Conservation (phyloP, 2,797 vertebrate genomes). For the Glossophaga mutica region DNA sequence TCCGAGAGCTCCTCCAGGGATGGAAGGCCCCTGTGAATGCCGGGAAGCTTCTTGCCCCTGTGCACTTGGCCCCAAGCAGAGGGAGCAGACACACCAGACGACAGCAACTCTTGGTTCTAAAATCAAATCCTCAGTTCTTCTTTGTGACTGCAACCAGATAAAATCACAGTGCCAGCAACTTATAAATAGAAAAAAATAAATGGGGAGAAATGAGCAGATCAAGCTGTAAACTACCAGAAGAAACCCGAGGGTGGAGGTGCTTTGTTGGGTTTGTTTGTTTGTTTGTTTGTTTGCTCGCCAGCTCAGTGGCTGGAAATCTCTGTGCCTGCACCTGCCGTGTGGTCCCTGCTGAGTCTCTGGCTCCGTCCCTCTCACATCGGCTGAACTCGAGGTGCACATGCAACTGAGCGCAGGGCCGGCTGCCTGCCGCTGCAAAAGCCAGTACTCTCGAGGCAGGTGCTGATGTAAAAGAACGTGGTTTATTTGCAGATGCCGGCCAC, state of each 20-base stretch:
- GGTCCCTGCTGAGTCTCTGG: rapidly evolving
- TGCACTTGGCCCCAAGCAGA: background rate
- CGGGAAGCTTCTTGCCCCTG: background rate
- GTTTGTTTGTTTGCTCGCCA: no score
- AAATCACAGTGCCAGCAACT: background rate
- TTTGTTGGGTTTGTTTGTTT: background rate
- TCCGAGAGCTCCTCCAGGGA: background rate
- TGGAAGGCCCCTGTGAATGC: background rate
- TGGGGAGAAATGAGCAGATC: background rate
- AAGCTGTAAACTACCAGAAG: background rate
- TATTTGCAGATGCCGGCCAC: background rate
- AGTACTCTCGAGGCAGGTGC: background rate
- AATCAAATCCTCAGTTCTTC: background rate
- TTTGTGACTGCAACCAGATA: background rate
- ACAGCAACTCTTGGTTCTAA: background rate
- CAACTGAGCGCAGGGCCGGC: background rate
- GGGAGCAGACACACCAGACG: background rate
- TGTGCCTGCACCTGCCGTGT: rapidly evolving
- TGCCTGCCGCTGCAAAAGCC: no score
- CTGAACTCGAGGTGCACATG: background rate
- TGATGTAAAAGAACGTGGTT: background rate
- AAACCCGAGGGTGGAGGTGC: background rate
- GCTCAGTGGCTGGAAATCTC: rapidly evolving
- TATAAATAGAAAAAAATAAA: background rate
- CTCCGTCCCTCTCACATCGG: background rate